Evolutionary conservation across 2,113 vertebrate species (phyloP), one percentile per base, ranked within the genome.

Genomic region (Stegostoma tigrinum): DNA sequence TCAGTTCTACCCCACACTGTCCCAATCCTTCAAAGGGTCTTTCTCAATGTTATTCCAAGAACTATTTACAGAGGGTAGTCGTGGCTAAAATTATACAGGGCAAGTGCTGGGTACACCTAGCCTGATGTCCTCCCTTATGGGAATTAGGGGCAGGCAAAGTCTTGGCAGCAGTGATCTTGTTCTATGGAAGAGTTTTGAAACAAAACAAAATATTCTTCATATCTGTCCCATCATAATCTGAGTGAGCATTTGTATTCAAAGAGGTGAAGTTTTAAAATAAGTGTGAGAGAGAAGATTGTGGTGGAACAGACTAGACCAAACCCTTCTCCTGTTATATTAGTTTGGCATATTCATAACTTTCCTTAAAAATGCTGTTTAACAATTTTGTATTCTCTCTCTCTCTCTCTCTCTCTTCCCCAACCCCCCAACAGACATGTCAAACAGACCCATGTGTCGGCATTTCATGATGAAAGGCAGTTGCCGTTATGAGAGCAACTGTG

Each of bases 381-480:
- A 17, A 21, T 48, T 15, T 75, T 72, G 72, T 75, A 8, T 34
- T 75, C 72, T 75, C 70, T 70, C 68, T 72, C 72, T 75, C 30
- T 34, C 66, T 52, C 67, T 96, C 2, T 48, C 87, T 72, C 2
- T 48, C 67, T 96, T 67, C 5, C 10, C 85, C 75, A 8, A 8
- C 21, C 86, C 6, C 45, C 52, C 48, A 55, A 90, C 97, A 99
- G 98, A 99, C 96, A 98, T 98, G 98, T 99, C 98, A 30, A 98
- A 98, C 95, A 98, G 98, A 70, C 98, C 98, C 0, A 97, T 99
- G 42, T 99, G 98, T 96, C 98, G 98, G 15, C 98, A 99, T 96
- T 99, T 99, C 97, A 99, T 98, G 98, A 98, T 99, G 98, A 99
- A 99, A 96, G 98, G 98, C 95, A 98, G 98, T 97, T 99, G 98